Percentiles rank a stretch among this genome's conserved stretches.
Evolutionary conservation across 2,113 vertebrate genomes (phyloP).

Genomic region (Sylvia atricapilla): DNA sequence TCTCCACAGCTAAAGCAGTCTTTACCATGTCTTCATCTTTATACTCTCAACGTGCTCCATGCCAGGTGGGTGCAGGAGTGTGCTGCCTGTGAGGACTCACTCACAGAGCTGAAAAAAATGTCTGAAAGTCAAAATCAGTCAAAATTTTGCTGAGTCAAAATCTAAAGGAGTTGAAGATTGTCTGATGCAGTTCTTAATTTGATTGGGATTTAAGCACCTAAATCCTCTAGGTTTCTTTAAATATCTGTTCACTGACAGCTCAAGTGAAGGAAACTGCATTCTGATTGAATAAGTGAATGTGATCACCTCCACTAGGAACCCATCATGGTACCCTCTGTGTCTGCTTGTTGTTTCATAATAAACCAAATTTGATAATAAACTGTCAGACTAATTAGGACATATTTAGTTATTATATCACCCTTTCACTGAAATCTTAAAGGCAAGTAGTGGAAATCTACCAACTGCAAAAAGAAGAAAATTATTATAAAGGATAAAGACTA

Average conservation of each 20-base stretch:
- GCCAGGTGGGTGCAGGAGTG: not conserved
- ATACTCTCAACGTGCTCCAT: not conserved
- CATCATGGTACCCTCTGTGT: not conserved
- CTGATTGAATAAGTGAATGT: not conserved
- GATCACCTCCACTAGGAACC: not conserved
- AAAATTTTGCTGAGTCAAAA: not conserved
- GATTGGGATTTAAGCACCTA: not conserved
- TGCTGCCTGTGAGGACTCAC: not conserved
- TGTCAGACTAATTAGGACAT: not conserved
- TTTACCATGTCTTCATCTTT: not conserved
- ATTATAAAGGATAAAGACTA: not conserved
- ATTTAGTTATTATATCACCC: not conserved
- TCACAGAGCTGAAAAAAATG: not conserved
- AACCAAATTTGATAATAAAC: not conserved
- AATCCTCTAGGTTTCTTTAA: not conserved
- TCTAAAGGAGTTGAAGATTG: not conserved
- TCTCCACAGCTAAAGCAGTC: not conserved
- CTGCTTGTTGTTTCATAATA: not conserved
- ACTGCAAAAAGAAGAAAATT: not conserved
- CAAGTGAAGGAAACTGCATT: not conserved
- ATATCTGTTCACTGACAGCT: not conserved
- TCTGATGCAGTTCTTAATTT: not conserved
- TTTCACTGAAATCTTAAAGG: not conserved
- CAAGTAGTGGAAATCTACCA: not conserved
- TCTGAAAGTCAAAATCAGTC: not conserved